Evolutionary conservation across 2,113 vertebrate genomes (phyloP).

Genomic region (Chaetorhynchus papuensis): DNA sequence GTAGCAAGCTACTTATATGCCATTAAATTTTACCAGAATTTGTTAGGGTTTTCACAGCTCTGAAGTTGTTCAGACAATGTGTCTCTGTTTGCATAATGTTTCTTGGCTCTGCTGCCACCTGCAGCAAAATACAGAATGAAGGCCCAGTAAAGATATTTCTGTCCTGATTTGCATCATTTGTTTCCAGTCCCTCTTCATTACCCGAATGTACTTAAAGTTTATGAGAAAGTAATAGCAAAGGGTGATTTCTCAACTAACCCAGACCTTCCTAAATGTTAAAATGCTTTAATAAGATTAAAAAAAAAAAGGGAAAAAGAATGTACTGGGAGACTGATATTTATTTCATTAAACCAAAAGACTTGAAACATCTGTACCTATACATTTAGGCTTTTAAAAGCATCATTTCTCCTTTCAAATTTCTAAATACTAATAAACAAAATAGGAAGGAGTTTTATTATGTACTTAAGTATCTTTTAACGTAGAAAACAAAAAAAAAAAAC

Average conservation of each 20-base stretch:
- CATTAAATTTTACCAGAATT: neutral
- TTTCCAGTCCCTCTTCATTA: neutral
- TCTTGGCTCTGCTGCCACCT: slow-evolving; percentile 56
- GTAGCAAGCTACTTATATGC: neutral
- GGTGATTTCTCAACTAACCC: neutral
- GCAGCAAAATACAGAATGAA: slow-evolving; percentile 4
- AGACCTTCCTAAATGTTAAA: neutral
- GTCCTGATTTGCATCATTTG: neutral
- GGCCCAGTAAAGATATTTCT: neutral
- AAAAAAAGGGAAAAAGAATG: neutral
- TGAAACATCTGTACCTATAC: neutral
- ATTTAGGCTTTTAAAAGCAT: neutral
- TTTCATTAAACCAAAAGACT: neutral
- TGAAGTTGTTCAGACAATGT: neutral
- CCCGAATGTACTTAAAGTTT: neutral
- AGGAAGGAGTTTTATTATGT: rapidly evolving
- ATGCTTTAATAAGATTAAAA: neutral
- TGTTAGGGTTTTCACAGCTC: neutral
- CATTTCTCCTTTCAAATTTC: neutral
- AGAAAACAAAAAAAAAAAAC: neutral
- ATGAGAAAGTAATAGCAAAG: neutral
- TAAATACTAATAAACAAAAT: neutral
- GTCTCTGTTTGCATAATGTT: neutral
- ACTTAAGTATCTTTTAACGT: neutral
- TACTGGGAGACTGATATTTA: neutral